These are phyloP conservation scores for Drosophila navojoa DNA, from an alignment of 1,140 invertebrate genomes.

Conservation along the genomic window DNA sequence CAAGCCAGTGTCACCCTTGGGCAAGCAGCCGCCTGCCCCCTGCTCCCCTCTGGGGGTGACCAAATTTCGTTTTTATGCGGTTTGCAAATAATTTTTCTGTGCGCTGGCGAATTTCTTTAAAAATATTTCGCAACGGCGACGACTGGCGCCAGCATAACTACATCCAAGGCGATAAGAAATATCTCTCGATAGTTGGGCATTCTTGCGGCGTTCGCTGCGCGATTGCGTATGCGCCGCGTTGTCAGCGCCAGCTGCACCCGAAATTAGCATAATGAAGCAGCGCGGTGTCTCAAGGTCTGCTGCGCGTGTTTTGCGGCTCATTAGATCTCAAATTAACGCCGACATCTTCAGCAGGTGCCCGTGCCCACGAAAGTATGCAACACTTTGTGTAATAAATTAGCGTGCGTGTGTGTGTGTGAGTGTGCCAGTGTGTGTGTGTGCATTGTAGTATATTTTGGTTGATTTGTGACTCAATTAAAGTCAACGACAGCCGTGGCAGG, in stretches of 20 bases:
- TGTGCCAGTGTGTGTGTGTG: slow-evolving; percentile 35
- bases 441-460: slow-evolving; percentile 81
- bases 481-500: slow-evolving; percentile 66
- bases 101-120: slow-evolving; percentile 38
- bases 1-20: slow-evolving; percentile 9
- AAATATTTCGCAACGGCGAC: slow-evolving; percentile 21
- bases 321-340: slow-evolving; percentile 76
- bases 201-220: not conserved
- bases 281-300: slow-evolving; percentile 14
- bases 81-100: slow-evolving; percentile 53
- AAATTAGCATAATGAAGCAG: slow-evolving; percentile 75
- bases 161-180: slow-evolving; percentile 42
- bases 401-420: slow-evolving; percentile 37
- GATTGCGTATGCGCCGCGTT: slow-evolving; percentile 55
- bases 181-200: slow-evolving; percentile 26
- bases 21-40: not conserved
- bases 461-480: slow-evolving; percentile 83
- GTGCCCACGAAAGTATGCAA: slow-evolving; percentile 72
- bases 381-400: slow-evolving; percentile 72
- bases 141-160: slow-evolving; percentile 63
- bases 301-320: slow-evolving; percentile 67
- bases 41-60: slow-evolving; percentile 8
- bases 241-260: slow-evolving; percentile 16
- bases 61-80: slow-evolving; percentile 50
- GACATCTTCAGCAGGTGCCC: slow-evolving; percentile 52